These are phyloP conservation scores for Philonicus albiceps DNA, from an alignment of 2,888 invertebrate genomes.

Conservation along the genomic window DNA sequence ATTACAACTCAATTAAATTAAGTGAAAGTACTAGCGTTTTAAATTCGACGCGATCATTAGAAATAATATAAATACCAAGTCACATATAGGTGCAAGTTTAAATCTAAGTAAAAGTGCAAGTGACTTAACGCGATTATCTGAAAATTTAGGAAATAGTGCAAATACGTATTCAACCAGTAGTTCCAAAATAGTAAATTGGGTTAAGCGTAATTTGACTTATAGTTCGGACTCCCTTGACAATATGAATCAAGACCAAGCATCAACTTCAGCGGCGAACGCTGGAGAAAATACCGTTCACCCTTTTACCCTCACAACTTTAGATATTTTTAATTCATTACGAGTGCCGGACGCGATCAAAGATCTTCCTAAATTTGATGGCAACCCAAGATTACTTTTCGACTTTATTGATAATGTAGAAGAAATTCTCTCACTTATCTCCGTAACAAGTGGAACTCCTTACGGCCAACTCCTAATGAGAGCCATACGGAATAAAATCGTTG, in stretches of 20 bases:
- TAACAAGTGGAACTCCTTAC: neutral
- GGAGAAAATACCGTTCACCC: neutral
- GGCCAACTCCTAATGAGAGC: neutral
- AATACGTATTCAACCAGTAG: neutral
- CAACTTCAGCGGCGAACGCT: neutral
- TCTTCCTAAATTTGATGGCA: neutral
- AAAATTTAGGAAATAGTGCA: neutral
- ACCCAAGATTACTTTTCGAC: neutral
- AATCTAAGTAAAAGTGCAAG: neutral
- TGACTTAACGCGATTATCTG: neutral
- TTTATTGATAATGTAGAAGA: neutral
- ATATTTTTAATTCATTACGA: neutral
- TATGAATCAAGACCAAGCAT: too few species aligned
- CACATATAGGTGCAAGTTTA: neutral
- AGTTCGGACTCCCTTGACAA: too few species aligned
- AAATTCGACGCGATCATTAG: neutral
- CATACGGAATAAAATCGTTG: neutral
- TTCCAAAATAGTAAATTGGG: neutral
- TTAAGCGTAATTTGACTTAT: neutral
- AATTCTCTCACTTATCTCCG: neutral
- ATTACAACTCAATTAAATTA: neutral
- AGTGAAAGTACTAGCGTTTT: neutral
- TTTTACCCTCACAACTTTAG: neutral
- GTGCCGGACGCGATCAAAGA: neutral
- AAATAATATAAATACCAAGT: neutral